Evolutionary conservation across 2,797 vertebrate genomes (phyloP).

Genomic region (Apogon talboti): DNA sequence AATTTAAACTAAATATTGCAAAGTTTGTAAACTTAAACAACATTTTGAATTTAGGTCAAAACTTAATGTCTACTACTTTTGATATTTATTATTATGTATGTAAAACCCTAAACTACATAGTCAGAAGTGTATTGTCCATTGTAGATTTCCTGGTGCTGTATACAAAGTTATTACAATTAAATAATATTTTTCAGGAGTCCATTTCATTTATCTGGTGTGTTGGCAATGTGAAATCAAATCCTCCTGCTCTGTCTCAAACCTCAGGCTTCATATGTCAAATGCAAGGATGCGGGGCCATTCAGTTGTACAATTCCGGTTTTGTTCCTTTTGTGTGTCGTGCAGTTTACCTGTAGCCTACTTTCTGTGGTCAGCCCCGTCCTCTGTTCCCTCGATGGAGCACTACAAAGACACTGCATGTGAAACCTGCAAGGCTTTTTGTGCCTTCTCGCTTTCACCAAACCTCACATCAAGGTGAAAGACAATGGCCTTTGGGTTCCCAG

Average conservation of each 20-base stretch:
- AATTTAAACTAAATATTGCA: too few species aligned
- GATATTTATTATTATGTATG: too few species aligned
- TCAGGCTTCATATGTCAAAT: conserved; percentile 71
- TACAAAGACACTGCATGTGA: conserved; percentile 77
- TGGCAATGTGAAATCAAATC: conserved; percentile 61
- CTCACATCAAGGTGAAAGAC: conserved; percentile 66
- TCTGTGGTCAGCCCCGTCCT: conserved; percentile 37
- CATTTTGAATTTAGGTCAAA: too few species aligned
- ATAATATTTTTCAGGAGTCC: conserved; percentile 11
- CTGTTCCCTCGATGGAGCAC: conserved; percentile 55
- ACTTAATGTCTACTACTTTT: too few species aligned
- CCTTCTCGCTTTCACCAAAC: conserved; percentile 64
- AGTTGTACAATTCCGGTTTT: conserved; percentile 78
- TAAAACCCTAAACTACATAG: too few species aligned
- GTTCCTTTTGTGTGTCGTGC: conserved; percentile 72
- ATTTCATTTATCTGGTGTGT: conserved; percentile 29
- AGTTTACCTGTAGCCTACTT: conserved; percentile 78
- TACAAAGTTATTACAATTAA: background rate
- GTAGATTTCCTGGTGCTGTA: too few species aligned
- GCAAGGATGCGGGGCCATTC: conserved; percentile 67
- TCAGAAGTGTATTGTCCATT: too few species aligned
- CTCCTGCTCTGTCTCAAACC: conserved; percentile 42
- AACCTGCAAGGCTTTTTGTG: conserved; percentile 68
- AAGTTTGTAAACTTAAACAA: too few species aligned
- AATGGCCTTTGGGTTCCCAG: conserved; percentile 77